These are phyloP conservation scores for Sipha maydis DNA, from an alignment of 2,888 invertebrate genomes.

Conservation along the genomic window DNA sequence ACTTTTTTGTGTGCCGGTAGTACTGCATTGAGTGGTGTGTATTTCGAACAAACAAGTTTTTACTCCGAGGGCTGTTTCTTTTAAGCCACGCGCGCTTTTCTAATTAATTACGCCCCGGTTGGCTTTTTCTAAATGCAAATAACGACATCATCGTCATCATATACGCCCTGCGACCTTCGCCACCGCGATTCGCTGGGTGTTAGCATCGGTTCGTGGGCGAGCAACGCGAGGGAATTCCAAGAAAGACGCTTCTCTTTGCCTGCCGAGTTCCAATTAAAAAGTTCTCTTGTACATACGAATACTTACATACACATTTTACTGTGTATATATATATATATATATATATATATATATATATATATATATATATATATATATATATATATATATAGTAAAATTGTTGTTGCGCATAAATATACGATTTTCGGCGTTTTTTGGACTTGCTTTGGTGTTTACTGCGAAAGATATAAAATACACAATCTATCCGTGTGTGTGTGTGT, in stretches of 20 bases:
- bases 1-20: not conserved
- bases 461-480: not conserved
- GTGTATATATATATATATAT: no score
- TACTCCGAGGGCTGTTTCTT: constrained; percentile 42
- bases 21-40: constrained; percentile 3
- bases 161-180: not conserved
- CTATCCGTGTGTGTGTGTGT: not conserved
- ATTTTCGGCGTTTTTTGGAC: constrained; percentile 37
- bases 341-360: no score
- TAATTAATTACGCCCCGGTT: constrained; percentile 58
- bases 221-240: not conserved
- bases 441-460: constrained; percentile 19
- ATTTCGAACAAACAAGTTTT: constrained; percentile 48
- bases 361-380: no score
- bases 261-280: constrained; percentile 54
- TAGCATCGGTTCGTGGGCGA: not conserved
- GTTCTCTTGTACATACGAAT: not conserved
- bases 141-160: constrained; percentile 11
- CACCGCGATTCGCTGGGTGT: not conserved
- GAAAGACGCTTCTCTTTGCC: not conserved
- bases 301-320: no score
- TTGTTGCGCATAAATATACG: constrained; percentile 34
- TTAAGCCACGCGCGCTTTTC: constrained; percentile 36
- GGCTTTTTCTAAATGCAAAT: constrained; percentile 47
- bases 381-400: not conserved